Base-by-base conservation (phyloP, 2,888 invertebrate genomes). In the Rhabditoides inermis region DNA sequence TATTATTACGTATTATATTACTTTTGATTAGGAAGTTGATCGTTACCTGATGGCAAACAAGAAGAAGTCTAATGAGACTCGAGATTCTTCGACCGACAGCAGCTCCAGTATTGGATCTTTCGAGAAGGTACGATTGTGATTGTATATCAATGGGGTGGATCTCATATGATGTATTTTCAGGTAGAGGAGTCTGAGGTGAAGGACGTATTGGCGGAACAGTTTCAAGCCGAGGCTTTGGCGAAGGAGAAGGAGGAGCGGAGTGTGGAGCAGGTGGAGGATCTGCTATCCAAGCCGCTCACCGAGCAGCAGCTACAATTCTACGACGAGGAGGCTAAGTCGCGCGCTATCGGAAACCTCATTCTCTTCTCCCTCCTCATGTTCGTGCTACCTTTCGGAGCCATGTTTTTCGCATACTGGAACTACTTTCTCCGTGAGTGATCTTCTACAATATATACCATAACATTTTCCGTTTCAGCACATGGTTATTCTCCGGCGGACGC, bases 291-390 rank as follows among this genome's bases (percentile, higher is more conserved):
- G 30, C 49, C 49, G 40, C 39, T 49, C 32, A 39, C 27, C 30
- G 26, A 27, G 23, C 12, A 30, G 20, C 41, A 55, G 52, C 59
- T 62, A 45, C 60, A 62, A 45, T 66, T 62, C 45, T 66, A 63
- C 49, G 62, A 58, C 0, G 28, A 49, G n/a, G 58, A 57, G 10
- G 45, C 57, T 35, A 55, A 45, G n/a, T 47, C 28, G 7, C 37
- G 49, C 26, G 70, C 70, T 0, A 60, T 68, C 12, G 48, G 55
- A 18, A 53, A 61, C 26, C 61, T 72, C 22, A 58, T 72, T 25
- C 30, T 63, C 10, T 67, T 61, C 53, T 70, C 69, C 10, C 50
- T 65, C 7, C 53, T 68, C 42, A 68, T 72, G 65, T 69, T 72
- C 55, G 61, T 61, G 12, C 36, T 69, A 15, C 72, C 72, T 6